A percentile compares a stretch with the other conserved stretches of the same genome.
Evolutionary conservation across 2,113 vertebrate genomes (phyloP).

Genomic region (Neoarius graeffei): DNA sequence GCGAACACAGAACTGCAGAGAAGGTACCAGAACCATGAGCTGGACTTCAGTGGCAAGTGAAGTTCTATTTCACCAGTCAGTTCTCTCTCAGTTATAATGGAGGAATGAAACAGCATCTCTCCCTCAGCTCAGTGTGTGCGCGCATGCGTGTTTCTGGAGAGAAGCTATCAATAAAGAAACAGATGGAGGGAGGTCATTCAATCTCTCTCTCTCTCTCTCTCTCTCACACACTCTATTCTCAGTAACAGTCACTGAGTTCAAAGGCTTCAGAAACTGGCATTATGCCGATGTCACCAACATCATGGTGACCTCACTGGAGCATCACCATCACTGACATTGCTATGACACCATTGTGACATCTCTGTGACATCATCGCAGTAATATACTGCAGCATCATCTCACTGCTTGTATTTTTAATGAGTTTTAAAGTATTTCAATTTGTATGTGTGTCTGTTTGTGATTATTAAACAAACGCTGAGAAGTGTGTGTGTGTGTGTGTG

Average conservation of each 20-base stretch:
- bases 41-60: neutral
- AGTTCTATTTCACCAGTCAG: neutral
- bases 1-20: neutral
- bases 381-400: too few species aligned
- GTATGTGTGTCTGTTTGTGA: too few species aligned
- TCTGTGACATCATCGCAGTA: too few species aligned
- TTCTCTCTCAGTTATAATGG: neutral
- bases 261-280: neutral
- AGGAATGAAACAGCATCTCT: neutral
- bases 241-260: neutral
- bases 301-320: too few species aligned
- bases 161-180: constrained; percentile 12
- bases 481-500: too few species aligned
- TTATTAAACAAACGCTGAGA: too few species aligned
- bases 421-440: too few species aligned
- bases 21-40: neutral
- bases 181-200: neutral
- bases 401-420: too few species aligned
- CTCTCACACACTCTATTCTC: neutral
- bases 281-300: too few species aligned
- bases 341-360: too few species aligned
- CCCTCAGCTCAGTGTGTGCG: neutral
- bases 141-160: neutral
- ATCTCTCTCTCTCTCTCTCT: neutral
- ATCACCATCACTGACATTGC: too few species aligned